These are phyloP conservation scores for Drosophila melanogaster DNA, from an alignment of 1,140 invertebrate genomes.

Conservation along the genomic window DNA sequence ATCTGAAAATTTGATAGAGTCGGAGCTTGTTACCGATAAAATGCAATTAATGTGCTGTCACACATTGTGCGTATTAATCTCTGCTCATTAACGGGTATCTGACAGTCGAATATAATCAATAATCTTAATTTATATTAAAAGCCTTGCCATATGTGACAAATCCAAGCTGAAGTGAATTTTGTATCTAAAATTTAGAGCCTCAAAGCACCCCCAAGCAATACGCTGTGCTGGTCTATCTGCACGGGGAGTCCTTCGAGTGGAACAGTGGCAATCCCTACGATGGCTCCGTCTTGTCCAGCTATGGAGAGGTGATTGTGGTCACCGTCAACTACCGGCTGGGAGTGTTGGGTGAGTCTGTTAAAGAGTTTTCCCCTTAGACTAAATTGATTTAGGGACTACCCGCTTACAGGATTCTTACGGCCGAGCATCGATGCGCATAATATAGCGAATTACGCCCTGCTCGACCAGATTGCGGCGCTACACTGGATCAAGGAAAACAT, in stretches of 20 bases:
- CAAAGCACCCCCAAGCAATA: constrained; percentile 68
- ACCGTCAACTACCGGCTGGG: constrained; percentile 97
- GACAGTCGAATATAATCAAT: too few species aligned
- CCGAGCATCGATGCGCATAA: constrained; percentile 89
- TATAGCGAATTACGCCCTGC: constrained; percentile 93
- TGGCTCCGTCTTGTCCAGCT: constrained; percentile 93
- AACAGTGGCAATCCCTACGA: constrained; percentile 97
- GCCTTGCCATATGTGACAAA: too few species aligned
- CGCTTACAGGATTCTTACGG: constrained; percentile 90
- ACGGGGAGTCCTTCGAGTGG: constrained; percentile 96
- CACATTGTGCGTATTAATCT: not conserved
- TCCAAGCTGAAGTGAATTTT: not conserved
- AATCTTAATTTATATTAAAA: too few species aligned
- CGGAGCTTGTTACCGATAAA: not conserved
- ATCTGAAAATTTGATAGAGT: not conserved
- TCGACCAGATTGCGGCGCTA: constrained; percentile 94
- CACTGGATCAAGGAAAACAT: constrained; percentile 96
- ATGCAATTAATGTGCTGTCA: not conserved
- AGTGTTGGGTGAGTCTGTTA: constrained; percentile 89
- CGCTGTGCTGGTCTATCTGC: constrained; percentile 95
- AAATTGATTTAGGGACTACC: too few species aligned
- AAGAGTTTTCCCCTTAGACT: not conserved
- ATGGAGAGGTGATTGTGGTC: constrained; percentile 95
- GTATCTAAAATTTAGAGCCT: constrained; percentile 6
- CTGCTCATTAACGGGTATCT: too few species aligned